These are phyloP conservation scores for Gopherus flavomarginatus DNA, from an alignment of 2,113 vertebrate genomes.

Conservation along the genomic window DNA sequence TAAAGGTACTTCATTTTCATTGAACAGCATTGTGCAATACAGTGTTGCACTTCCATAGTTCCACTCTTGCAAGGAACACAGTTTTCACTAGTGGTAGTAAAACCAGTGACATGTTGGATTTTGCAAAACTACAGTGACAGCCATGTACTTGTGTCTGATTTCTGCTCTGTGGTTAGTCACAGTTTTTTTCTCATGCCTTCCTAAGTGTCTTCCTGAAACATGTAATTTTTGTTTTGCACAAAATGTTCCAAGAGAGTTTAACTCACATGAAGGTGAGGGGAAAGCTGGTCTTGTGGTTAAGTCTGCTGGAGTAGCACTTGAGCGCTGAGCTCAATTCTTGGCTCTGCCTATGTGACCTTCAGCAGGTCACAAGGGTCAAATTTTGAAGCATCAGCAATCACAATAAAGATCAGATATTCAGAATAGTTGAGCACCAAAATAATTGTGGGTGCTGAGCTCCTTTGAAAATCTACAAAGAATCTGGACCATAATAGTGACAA, in stretches of 20 bases:
- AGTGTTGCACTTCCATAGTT: background rate
- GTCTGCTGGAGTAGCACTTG: fast-evolving
- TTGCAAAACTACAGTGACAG: background rate
- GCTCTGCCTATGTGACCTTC: fast-evolving
- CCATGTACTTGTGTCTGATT: fast-evolving
- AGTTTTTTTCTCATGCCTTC: background rate
- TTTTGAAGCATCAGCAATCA: background rate
- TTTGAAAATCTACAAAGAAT: no score
- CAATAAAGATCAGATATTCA: no score
- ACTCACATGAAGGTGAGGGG: fast-evolving
- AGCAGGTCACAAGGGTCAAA: background rate
- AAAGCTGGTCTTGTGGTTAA: background rate
- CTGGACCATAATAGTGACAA: no score
- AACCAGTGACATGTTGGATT: background rate
- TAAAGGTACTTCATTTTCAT: background rate
- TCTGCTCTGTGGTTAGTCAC: background rate
- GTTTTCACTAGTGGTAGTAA: background rate
- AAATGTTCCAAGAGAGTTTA: fast-evolving
- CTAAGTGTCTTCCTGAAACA: background rate
- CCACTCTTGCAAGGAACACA: background rate
- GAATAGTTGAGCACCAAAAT: no score
- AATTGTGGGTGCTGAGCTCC: no score
- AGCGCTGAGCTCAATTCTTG: fast-evolving
- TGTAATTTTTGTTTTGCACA: background rate
- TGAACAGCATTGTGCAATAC: background rate